Percentiles rank a stretch among this genome's conserved stretches.
phyloP scores from a whole-genome alignment of 2,888 invertebrate genomes.

The Ichneumoninae sp. region DNA sequence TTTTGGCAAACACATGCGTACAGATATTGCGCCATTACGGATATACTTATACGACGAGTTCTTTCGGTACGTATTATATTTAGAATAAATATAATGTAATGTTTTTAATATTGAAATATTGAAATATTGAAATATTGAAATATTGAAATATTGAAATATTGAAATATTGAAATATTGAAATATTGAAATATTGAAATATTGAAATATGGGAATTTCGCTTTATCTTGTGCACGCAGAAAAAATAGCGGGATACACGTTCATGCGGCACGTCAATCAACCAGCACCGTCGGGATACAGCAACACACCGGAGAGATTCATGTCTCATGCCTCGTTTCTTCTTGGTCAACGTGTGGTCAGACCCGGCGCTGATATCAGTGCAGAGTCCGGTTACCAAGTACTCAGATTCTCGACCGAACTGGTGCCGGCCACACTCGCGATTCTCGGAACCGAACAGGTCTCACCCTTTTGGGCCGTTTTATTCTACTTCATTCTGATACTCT shows the following conservation, averaged over 20 bases:
- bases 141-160: too few relatives aligned
- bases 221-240: conserved; percentile 86
- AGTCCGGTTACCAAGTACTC: conserved; percentile 93
- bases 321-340: conserved; percentile 89
- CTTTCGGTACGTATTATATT: conserved; percentile 89
- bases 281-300: conserved; percentile 87
- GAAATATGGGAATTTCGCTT: conserved; percentile 30
- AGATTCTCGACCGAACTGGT: conserved; percentile 95
- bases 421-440: conserved; percentile 92
- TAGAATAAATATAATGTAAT: conserved; percentile 47
- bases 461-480: conserved; percentile 96
- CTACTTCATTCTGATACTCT: conserved; percentile 93
- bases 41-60: conserved; percentile 92
- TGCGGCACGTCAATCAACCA: conserved; percentile 88
- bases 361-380: conserved; percentile 86
- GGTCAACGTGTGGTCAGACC: conserved; percentile 89
- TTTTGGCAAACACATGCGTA: conserved; percentile 93
- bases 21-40: conserved; percentile 91
- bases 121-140: too few relatives aligned
- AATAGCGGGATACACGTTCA: conserved; percentile 89
- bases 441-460: conserved; percentile 91
- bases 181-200: too few relatives aligned
- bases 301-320: conserved; percentile 88
- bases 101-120: background rate
- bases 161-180: too few relatives aligned